Percentiles rank a stretch among this genome's conserved stretches.
Conservation (phyloP, 2,113 vertebrate species). For the Ptychochromis oligacanthus region DNA sequence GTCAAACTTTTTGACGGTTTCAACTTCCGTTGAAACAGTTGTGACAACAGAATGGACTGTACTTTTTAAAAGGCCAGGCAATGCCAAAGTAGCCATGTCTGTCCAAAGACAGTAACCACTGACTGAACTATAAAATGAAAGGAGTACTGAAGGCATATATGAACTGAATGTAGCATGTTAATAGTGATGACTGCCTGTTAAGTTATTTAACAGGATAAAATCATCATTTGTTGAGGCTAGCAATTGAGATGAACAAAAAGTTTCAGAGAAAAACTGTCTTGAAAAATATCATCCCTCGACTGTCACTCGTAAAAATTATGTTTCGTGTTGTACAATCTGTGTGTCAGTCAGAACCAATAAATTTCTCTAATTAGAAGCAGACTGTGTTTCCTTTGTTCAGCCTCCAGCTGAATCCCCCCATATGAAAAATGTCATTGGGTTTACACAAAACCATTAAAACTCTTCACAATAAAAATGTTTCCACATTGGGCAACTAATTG, state of each 20-base stretch:
- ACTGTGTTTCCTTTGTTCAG: neutral
- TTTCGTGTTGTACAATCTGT: neutral
- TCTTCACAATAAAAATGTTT: neutral
- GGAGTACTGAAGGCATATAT: neutral
- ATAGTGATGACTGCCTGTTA: no score
- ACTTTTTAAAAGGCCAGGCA: neutral
- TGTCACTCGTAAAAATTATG: neutral
- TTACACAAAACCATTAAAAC: conserved; percentile 1
- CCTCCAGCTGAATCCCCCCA: neutral
- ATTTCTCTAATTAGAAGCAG: conserved; percentile 15
- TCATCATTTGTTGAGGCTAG: no score
- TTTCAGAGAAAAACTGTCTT: neutral
- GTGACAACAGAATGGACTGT: neutral
- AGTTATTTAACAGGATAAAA: no score
- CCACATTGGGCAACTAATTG: neutral
- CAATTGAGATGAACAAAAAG: neutral
- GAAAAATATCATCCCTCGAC: neutral
- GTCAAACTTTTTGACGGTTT: neutral
- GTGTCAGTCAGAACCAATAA: neutral
- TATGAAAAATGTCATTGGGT: neutral
- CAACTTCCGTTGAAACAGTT: no score
- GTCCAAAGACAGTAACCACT: neutral
- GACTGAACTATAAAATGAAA: neutral
- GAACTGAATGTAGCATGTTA: neutral
- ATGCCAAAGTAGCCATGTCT: neutral